Base-by-base conservation (phyloP, 2,888 invertebrate species). In the Disparrhopalites patrizii region DNA sequence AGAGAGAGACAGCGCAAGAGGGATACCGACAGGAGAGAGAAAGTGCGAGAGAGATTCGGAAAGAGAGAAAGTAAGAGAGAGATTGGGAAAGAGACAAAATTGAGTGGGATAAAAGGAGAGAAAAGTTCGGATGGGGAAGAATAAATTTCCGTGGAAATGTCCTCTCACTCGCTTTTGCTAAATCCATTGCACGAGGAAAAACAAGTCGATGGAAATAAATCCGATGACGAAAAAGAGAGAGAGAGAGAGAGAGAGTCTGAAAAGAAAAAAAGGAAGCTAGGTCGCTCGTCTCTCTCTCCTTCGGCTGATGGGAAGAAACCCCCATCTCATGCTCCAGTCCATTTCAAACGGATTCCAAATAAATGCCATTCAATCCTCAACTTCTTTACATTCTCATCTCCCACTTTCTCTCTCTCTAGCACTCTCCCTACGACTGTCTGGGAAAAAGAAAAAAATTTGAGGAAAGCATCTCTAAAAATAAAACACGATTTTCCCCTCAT, bases 291-390 rank as follows among this genome's bases (percentile, higher is more conserved):
- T n/a, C n/a, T n/a, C n/a, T n/a, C n/a, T n/a, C n/a, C n/a, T n/a
- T n/a, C n/a, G n/a, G 4, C 4, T 40, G 36, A 10, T 10, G 8
- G 40, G n/a, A 18, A 40, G 40, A 13, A 40, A 40, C 40, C 40
- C 15, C n/a, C n/a, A 7, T 18, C 13, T 40, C 40, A 33, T 40
- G 40, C 40, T 5, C 40, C 40, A 40, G 40, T 40, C 40, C n/a
- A 40, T 40, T 40, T 40, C n/a, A 40, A 40, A 40, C 40, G 40
- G 40, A 40, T 40, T 40, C 18, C 40, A 40, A 40, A 40, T 40
- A 40, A 40, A 40, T 40, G 18, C 40, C 40, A 40, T 40, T 3
- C 5, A 36, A 36, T n/a, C n/a, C n/a, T n/a, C n/a, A n/a, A 40
- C 15, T 40, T 18, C 40, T 40, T 3, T 18, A 40, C 40, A 40